These are phyloP conservation scores for Crotalus horridus DNA, from an alignment of 2,113 vertebrate genomes.

Conservation along the genomic window DNA sequence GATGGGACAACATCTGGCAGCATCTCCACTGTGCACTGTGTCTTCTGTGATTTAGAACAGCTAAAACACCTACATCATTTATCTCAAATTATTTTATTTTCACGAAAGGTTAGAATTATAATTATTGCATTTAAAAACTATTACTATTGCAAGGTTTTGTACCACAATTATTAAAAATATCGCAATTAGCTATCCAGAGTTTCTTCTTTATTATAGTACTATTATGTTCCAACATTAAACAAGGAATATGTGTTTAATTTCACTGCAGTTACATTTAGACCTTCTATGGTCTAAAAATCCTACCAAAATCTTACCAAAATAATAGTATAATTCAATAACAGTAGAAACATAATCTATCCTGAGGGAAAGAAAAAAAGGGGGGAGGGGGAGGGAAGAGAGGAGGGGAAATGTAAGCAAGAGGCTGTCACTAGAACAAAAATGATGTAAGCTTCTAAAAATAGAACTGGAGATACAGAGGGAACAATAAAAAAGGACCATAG, in stretches of 20 bases:
- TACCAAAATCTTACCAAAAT: constrained; percentile 51
- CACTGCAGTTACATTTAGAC: constrained; percentile 18
- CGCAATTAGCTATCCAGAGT: not conserved
- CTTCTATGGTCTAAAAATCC: constrained; percentile 48
- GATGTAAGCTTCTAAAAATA: constrained; percentile 96
- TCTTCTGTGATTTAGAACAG: constrained; percentile 3
- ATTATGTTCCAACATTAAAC: not conserved
- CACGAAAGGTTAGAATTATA: constrained; percentile 7
- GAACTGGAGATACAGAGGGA: constrained; percentile 72
- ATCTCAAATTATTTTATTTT: constrained; percentile 23
- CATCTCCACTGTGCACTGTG: constrained; percentile 13
- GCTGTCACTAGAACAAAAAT: constrained; percentile 80
- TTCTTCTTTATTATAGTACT: constrained; percentile 42
- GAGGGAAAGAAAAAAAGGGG: constrained; percentile 43
- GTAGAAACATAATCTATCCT: constrained; percentile 72
- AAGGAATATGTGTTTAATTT: not conserved
- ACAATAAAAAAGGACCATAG: constrained; percentile 71
- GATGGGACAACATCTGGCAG: not conserved
- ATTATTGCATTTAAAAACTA: constrained; percentile 44
- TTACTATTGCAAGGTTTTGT: constrained; percentile 17
- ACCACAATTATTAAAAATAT: constrained; percentile 5
- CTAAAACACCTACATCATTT: not conserved
- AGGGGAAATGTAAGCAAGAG: constrained; percentile 64
- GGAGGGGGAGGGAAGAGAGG: constrained; percentile 38
- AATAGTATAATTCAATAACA: constrained; percentile 61